A percentile compares a stretch with the other conserved stretches of the same genome.
Evolutionary conservation across 2,113 vertebrate genomes (phyloP).

Genomic region (Microtus richardsoni): DNA sequence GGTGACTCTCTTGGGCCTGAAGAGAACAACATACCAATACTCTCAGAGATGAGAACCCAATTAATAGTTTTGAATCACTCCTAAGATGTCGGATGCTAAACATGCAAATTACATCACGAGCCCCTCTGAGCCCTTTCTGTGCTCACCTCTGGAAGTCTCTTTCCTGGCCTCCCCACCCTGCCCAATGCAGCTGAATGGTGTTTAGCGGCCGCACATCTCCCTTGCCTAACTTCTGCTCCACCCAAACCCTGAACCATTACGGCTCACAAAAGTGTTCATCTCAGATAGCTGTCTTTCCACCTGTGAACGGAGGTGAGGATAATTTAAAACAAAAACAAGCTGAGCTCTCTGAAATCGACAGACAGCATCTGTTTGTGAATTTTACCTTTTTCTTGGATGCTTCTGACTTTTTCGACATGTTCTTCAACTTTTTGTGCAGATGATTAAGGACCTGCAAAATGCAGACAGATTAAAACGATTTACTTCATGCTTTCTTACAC

Average conservation of each 20-base stretch:
- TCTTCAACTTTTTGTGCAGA: slow-evolving; percentile 96
- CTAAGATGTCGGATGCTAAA: accelerated
- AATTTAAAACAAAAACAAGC: neutral
- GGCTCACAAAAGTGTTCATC: neutral
- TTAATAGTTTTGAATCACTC: neutral
- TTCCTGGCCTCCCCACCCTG: neutral
- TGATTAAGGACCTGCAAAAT: slow-evolving; percentile 95
- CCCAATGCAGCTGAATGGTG: neutral
- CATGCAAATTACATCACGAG: accelerated
- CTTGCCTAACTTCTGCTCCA: accelerated
- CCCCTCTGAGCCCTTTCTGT: neutral
- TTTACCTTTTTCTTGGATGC: slow-evolving; percentile 98
- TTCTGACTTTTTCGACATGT: slow-evolving; percentile 99
- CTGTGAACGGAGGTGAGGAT: accelerated
- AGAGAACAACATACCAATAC: accelerated
- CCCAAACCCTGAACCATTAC: accelerated
- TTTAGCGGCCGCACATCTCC: neutral
- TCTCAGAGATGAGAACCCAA: neutral
- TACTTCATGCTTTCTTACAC: accelerated
- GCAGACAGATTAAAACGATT: neutral
- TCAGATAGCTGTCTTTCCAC: neutral
- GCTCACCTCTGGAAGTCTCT: accelerated
- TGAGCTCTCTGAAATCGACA: accelerated
- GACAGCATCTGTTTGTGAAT: accelerated
- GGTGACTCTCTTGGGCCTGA: neutral